Evolutionary conservation across 2,797 vertebrate genomes (phyloP).

Genomic region (Ispidina picta): DNA sequence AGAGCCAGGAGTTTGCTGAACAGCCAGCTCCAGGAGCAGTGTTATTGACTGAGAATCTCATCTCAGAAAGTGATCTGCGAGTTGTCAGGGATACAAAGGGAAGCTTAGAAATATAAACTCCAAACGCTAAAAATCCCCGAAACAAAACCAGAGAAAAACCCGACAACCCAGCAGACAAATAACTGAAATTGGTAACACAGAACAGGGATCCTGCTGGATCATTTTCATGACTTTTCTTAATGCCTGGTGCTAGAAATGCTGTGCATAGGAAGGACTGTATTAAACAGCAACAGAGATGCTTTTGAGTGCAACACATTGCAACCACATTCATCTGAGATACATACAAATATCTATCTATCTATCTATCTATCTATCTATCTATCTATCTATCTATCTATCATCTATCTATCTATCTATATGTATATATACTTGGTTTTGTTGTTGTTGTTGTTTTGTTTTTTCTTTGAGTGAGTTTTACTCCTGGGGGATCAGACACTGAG

Average conservation of each 20-base stretch:
- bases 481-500: neutral
- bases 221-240: neutral
- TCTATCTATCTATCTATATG: too few relatives aligned
- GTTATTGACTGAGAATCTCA: neutral
- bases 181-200: neutral
- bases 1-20: neutral
- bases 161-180: neutral
- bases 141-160: neutral
- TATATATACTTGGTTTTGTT: too few relatives aligned
- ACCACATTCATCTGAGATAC: neutral
- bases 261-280: neutral
- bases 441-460: too few relatives aligned
- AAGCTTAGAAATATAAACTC: neutral
- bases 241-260: neutral
- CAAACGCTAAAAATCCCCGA: neutral
- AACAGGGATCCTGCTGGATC: neutral
- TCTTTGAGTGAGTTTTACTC: neutral
- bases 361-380: too few relatives aligned
- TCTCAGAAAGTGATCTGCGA: neutral
- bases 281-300: neutral
- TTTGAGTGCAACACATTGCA: neutral
- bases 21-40: neutral
- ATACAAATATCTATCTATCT: too few relatives aligned
- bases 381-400: too few relatives aligned
- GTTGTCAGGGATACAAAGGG: neutral